Evolutionary conservation across 1,140 invertebrate species (phyloP), one percentile per base, ranked within the genome.

Genomic region (Teleopsis dalmanni): DNA sequence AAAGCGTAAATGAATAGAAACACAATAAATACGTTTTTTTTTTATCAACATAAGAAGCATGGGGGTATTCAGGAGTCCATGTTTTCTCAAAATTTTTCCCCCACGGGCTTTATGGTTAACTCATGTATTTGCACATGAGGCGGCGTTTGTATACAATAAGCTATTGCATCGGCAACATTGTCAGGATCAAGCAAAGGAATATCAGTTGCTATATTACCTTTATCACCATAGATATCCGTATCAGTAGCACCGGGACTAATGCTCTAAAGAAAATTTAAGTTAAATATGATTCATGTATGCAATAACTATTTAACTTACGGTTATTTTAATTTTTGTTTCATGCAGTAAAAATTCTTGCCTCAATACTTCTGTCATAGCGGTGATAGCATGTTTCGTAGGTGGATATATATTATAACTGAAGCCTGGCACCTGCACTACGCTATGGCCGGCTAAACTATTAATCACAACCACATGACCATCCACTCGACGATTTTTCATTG

Each of bases 381-480:
- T 83, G 1, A 88, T 64, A 0, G 81, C 84, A 68, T 78, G 76
- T 73, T 89, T 89, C 14, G 79, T 79, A 6, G 80, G 76, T 2
- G 76, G 52, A 60, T 88, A 88, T 29, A 83, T 60, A 55, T 58
- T 73, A 2, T 54, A 14, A 26, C 31, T 51, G 5, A 55, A 1
- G 37, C 72, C 73, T 6, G 72, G 70, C 4, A 59, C 13, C 13
- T 60, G 57, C 3, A 75, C 72, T 2, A 76, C 58, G 22, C 57
- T 65, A 51, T 79, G 78, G 0, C 78, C 79, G 0, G 63, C 70
- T 27, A 78, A 44, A 52, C 78, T 86, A 64, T 83, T 85, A 4
- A 90, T 75, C 41, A 85, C 78, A 23, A 88, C 73, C 23, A 88
- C 77, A 48, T 88, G 83, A 0, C 86, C 87, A 53, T 81, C 72